These are phyloP conservation scores for Sphenodon punctatus DNA, from an alignment of 2,797 vertebrate genomes.

Conservation along the genomic window DNA sequence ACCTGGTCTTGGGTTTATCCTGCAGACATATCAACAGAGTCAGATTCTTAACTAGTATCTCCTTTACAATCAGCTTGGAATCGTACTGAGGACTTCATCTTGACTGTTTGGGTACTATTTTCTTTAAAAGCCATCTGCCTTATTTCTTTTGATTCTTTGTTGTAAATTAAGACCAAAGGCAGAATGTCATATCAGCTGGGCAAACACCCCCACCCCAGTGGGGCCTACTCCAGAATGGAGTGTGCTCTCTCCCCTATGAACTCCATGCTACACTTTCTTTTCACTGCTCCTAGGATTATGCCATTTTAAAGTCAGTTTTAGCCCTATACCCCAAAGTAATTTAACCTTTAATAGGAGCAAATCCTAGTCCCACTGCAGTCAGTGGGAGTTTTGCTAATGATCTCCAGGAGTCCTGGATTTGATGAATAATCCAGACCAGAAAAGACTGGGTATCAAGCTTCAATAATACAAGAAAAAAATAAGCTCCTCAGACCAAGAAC, in stretches of 20 bases:
- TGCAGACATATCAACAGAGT: neutral
- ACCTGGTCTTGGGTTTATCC: neutral
- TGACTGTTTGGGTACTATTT: neutral
- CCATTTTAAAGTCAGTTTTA: neutral
- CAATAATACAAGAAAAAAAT: too few relatives aligned
- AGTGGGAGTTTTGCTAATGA: too few relatives aligned
- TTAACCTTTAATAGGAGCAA: neutral
- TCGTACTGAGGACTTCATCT: neutral
- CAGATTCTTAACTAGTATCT: neutral
- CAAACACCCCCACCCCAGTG: neutral
- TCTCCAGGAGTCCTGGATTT: too few relatives aligned
- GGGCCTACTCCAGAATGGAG: neutral
- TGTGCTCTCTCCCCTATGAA: too few relatives aligned
- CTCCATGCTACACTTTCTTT: neutral
- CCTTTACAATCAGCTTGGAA: neutral
- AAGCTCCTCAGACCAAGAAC: too few relatives aligned
- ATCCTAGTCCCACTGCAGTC: too few relatives aligned
- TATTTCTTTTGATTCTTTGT: neutral
- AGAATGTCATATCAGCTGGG: neutral
- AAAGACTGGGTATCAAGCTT: too few relatives aligned
- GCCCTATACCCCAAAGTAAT: neutral
- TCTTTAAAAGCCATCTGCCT: neutral
- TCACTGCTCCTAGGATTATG: neutral
- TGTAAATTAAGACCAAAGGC: neutral
- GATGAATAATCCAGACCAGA: too few relatives aligned